Evolutionary conservation across 2,797 vertebrate species (phyloP).

Genomic region (Stomatorhinus walkeri): DNA sequence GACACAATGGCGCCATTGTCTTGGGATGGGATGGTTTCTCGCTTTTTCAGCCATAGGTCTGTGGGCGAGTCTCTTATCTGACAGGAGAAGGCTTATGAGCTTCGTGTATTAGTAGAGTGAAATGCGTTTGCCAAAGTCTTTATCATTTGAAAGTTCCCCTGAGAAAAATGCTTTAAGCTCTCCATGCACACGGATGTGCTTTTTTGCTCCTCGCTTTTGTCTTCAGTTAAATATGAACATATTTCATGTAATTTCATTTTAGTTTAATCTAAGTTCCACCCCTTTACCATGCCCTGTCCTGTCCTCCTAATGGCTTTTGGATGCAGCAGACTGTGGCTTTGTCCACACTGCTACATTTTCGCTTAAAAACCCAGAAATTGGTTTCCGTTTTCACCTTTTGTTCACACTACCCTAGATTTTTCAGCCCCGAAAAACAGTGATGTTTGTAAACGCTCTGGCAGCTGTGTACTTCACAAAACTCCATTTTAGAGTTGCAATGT

Average conservation of each 20-base stretch:
- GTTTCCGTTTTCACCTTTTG: background rate
- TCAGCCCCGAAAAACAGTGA: background rate
- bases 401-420: background rate
- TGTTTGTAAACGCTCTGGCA: background rate
- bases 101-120: background rate
- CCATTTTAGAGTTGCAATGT: background rate
- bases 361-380: background rate
- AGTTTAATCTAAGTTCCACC: background rate
- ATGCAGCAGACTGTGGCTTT: background rate
- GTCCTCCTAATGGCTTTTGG: background rate
- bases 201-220: background rate
- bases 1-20: constrained; percentile 12
- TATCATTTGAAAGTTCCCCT: background rate
- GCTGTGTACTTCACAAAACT: background rate
- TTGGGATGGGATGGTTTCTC: background rate
- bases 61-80: background rate
- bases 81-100: background rate
- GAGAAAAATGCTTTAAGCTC: background rate
- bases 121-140: background rate
- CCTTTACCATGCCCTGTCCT: background rate
- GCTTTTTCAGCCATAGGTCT: background rate
- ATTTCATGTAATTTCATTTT: background rate
- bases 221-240: background rate
- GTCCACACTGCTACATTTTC: background rate
- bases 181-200: background rate